Percentiles rank a stretch among this genome's conserved stretches.
Evolutionary conservation across 2,797 vertebrate genomes (phyloP).

Genomic region (Catamblyrhynchus diadema): DNA sequence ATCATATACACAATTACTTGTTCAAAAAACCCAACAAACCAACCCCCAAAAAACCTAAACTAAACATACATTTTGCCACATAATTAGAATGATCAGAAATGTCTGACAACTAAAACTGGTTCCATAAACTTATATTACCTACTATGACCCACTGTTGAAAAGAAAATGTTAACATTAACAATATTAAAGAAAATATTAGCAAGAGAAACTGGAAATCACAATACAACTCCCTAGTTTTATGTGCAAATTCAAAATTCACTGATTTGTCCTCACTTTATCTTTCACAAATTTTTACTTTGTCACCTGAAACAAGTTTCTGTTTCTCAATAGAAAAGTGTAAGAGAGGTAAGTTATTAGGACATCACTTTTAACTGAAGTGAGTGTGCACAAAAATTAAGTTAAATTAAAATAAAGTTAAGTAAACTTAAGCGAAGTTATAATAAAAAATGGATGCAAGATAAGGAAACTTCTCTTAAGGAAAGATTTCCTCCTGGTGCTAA

Average conservation of each 20-base stretch:
- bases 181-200: not conserved
- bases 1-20: not conserved
- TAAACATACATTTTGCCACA: not conserved
- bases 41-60: fast-evolving
- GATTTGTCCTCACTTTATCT: not conserved
- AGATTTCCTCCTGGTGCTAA: not conserved
- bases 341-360: not conserved
- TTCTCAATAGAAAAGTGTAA: not conserved
- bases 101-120: not conserved
- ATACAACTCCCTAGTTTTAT: not conserved
- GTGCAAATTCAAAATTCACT: not conserved
- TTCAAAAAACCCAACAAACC: not conserved
- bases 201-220: not conserved
- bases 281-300: not conserved
- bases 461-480: not conserved
- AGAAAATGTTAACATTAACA: not conserved
- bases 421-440: not conserved
- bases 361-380: not conserved
- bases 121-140: not conserved
- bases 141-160: not conserved
- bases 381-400: not conserved
- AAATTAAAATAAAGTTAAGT: not conserved
- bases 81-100: not conserved
- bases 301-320: not conserved
- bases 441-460: not conserved